These are phyloP conservation scores for Coryphaenoides rupestris DNA, from an alignment of 2,113 vertebrate species.

Conservation along the genomic window DNA sequence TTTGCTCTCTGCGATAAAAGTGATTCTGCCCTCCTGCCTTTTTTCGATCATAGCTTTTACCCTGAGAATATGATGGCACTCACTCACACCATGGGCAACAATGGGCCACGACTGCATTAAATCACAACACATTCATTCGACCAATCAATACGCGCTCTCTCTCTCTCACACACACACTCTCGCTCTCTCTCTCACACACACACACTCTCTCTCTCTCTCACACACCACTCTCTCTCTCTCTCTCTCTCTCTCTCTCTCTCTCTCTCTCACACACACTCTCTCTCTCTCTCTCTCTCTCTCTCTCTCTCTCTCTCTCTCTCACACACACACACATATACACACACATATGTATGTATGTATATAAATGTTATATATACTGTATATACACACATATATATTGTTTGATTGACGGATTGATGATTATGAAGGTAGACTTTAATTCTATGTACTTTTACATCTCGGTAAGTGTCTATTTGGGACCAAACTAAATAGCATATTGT, in stretches of 20 bases:
- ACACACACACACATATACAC: no score
- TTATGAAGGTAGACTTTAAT: no score
- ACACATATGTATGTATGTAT: no score
- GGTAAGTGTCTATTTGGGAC: no score
- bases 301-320: no score
- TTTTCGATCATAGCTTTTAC: conserved; percentile 59
- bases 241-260: not conserved
- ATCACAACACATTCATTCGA: conserved; percentile 69
- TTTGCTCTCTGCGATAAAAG: conserved; percentile 51
- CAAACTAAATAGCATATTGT: no score
- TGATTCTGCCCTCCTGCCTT: conserved; percentile 55
- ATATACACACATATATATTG: not conserved
- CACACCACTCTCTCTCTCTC: no score
- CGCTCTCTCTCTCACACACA: conserved; percentile 7
- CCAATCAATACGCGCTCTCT: conserved; percentile 59
- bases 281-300: conserved; percentile 17
- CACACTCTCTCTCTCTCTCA: no score
- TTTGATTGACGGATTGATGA: not conserved
- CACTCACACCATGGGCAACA: conserved; percentile 62
- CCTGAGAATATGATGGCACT: conserved; percentile 66
- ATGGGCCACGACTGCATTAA: conserved; percentile 62
- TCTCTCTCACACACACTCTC: conserved; percentile 11
- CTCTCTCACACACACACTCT: conserved; percentile 14
- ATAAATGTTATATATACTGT: no score
- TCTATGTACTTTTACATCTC: no score